Evolutionary conservation across 1,140 invertebrate genomes (phyloP), one percentile per base, ranked within the genome.

Genomic region (Drosophila burlai): DNA sequence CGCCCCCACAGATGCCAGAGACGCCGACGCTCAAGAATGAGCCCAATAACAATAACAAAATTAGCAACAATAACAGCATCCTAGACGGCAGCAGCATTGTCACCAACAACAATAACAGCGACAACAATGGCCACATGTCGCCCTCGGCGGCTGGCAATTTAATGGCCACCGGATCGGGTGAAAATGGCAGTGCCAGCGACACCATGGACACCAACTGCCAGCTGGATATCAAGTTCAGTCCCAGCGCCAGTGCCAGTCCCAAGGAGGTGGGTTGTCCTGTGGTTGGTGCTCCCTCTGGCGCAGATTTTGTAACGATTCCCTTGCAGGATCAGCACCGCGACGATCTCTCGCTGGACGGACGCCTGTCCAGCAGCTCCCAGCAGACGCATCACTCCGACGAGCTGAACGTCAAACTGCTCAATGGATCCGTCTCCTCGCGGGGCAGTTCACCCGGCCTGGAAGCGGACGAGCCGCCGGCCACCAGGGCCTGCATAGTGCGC

Each of bases 401-500:
- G 46, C 67, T 92, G 40, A 87, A 87, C 15, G 90, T 86, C 59
- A 91, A 89, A 77, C 63, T 93, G 34, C 77, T 92, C 16, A 85
- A 82, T 29, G 84, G 92, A 18, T 93, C 92, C 26, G 72, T 93
- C 8, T 93, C 92, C 63, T 93, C 92, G 49, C 77, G 92, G 16
- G 92, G 82, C 64, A 93, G 92, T 60, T 92, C 92, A 0, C 92
- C 92, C 16, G 68, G 83, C 9, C 11, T 92, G 58, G 91, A 92
- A 40, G 58, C 81, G 24, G 81, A 92, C 13, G 91, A 92, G 68
- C 79, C 83, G 54, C 77, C 83, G 45, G 76, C 85, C 46, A 77
- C 91, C 13, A 81, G 87, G 36, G 92, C 94, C 36, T 94, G 94
- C 71, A 94, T 94, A 74, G 93, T 94, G 80, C 94, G 93, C 60